These are phyloP conservation scores for Megalurothrips usitatus DNA, from an alignment of 2,888 invertebrate genomes.

Conservation along the genomic window DNA sequence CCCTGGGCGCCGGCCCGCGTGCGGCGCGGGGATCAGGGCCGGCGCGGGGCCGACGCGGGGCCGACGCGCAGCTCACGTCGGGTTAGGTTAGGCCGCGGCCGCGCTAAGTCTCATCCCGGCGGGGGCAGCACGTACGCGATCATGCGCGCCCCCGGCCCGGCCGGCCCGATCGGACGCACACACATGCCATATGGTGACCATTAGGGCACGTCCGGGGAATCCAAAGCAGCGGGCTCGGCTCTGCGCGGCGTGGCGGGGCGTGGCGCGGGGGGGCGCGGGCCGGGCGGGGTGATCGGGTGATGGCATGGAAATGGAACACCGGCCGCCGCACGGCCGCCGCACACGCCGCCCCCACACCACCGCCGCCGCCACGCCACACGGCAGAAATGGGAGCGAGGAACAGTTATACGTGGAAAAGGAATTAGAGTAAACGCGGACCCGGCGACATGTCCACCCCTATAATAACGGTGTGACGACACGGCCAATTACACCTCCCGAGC, in stretches of 20 bases:
- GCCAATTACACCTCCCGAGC: too few relatives aligned
- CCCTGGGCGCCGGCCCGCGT: too few relatives aligned
- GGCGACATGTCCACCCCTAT: too few relatives aligned
- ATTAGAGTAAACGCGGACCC: too few relatives aligned
- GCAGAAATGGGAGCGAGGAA: too few relatives aligned
- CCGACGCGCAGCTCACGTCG: background rate
- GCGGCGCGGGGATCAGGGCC: background rate
- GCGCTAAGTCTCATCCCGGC: background rate
- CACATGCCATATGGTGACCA: constrained; percentile 12
- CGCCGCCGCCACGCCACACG: too few relatives aligned
- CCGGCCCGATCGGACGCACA: background rate
- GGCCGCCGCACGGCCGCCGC: too few relatives aligned
- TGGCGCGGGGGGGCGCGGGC: background rate
- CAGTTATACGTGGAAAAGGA: too few relatives aligned
- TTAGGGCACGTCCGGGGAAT: constrained; percentile 21
- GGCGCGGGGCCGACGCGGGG: background rate
- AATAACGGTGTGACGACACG: too few relatives aligned
- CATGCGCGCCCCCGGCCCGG: background rate
- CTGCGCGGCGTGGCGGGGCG: too few relatives aligned
- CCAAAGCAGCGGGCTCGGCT: background rate
- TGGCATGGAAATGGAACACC: too few relatives aligned
- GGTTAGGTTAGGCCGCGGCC: background rate
- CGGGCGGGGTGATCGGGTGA: background rate
- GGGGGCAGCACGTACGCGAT: background rate
- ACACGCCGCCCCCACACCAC: too few relatives aligned